Percentiles rank a stretch among this genome's conserved stretches.
Conservation (phyloP, 2,113 vertebrate species). For the Pseudois nayaur region DNA sequence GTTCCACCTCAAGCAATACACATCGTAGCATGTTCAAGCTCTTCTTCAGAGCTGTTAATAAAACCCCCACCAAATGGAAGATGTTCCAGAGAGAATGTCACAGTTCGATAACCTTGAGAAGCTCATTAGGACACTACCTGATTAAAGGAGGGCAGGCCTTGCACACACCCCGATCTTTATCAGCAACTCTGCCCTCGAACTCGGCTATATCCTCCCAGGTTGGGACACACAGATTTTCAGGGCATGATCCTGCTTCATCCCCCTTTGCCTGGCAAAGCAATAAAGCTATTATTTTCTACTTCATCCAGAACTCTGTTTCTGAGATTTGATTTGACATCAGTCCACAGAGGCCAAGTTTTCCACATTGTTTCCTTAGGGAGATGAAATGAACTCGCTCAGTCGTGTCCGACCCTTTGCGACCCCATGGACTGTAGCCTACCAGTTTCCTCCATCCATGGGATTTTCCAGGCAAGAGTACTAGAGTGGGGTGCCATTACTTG, state of each 20-base stretch:
- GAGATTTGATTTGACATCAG: not conserved
- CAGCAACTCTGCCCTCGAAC: not conserved
- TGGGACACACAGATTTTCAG: not conserved
- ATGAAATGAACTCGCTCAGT: too few species aligned
- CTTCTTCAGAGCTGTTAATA: not conserved
- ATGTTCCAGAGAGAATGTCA: not conserved
- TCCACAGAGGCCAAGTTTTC: not conserved
- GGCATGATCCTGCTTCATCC: not conserved
- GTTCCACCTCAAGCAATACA: not conserved
- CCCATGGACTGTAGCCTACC: too few species aligned
- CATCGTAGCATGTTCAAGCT: not conserved
- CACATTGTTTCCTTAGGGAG: not conserved
- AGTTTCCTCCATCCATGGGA: too few species aligned
- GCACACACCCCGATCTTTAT: not conserved
- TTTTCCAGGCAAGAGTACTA: too few species aligned
- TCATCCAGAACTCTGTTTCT: not conserved
- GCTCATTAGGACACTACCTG: not conserved
- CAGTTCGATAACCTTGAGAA: not conserved
- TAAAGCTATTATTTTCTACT: not conserved
- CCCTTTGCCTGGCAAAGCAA: not conserved
- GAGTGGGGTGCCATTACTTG: too few species aligned
- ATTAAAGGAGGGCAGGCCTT: not conserved
- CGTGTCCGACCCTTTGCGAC: too few species aligned
- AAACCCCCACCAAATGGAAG: not conserved
- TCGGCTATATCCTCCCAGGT: not conserved